Evolutionary conservation across 2,888 invertebrate genomes (phyloP), one percentile per base, ranked within the genome.

Genomic region (Holacanthella duospinosa): DNA sequence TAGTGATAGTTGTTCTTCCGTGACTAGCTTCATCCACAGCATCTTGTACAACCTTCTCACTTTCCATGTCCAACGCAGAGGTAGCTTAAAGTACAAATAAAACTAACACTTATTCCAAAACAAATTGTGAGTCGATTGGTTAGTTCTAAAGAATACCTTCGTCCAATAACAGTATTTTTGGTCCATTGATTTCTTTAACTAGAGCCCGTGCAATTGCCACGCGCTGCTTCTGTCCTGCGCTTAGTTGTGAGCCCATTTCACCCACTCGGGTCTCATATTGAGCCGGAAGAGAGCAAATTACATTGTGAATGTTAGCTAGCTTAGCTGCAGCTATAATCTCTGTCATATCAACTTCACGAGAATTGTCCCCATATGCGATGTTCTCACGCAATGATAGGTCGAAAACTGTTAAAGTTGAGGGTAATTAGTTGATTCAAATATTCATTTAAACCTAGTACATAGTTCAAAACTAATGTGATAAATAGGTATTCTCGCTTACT

Each of bases 331-430:
- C 71, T 1, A 82, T 79, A n/a, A 83, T 78, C 65, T 82, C 81
- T 1, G 76, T 75, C 78, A 79, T 79, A 1, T 79, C 78, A 48
- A 88, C 84, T 0, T 74, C 75, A n/a, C 86, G 78, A 0, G 80
- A 78, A 75, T 89, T 91, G 75, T 91, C 89, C 2, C 95, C 95
- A 75, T 95, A 95, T 0, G 89, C 87, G 70, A 96, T 94, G 77
- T 96, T 96, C 71, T 94, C 89, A 0, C 82, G 83, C 63, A 95
- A 91, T 9, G 88, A 88, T 63, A 89, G 82, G 76, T 92, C 89
- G 78, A 95, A 95, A n/a, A n/a, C n/a, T n/a, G n/a, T n/a, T n/a
- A n/a, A n/a, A n/a, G n/a, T n/a, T n/a, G n/a, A n/a, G n/a, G n/a
- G n/a, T n/a, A n/a, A n/a, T n/a, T n/a, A n/a, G n/a, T n/a, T n/a